Conservation (phyloP, 2,113 vertebrate species). For the Malurus alboscapulatus region DNA sequence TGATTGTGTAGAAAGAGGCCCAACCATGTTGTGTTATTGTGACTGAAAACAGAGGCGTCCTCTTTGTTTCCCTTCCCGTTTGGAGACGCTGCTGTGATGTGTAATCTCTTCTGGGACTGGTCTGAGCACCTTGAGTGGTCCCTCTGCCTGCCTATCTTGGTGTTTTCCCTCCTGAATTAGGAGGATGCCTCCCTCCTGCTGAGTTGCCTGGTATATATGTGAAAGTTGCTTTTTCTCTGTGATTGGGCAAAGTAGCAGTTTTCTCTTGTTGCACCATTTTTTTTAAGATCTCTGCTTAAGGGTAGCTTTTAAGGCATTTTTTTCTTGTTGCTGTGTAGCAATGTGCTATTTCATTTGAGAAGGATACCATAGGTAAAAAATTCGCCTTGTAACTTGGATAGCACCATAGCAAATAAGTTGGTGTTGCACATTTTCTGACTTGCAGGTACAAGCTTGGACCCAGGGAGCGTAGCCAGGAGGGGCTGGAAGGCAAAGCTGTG, state of each 20-base stretch:
- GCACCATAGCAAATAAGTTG: conserved; percentile 51
- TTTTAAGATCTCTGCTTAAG: neutral
- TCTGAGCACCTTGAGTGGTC: neutral
- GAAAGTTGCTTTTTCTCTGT: neutral
- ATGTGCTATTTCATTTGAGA: neutral
- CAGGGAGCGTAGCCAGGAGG: conserved; percentile 61
- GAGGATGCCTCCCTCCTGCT: neutral
- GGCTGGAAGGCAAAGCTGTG: conserved; percentile 58
- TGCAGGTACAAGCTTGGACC: conserved; percentile 65
- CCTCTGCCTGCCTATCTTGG: neutral
- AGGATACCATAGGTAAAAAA: neutral
- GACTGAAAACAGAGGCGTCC: neutral
- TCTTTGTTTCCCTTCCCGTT: neutral
- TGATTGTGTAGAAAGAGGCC: neutral
- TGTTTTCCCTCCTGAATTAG: neutral
- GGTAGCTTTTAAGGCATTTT: neutral
- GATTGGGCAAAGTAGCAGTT: neutral
- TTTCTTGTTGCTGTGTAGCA: neutral
- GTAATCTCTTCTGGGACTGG: neutral
- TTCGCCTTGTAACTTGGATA: conserved; percentile 59
- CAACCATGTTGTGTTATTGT: neutral
- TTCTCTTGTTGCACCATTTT: neutral
- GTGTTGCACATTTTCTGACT: conserved; percentile 54
- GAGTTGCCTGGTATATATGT: neutral
- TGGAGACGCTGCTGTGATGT: neutral